Conservation (phyloP, 1,140 invertebrate genomes). For the Psix sp. region DNA sequence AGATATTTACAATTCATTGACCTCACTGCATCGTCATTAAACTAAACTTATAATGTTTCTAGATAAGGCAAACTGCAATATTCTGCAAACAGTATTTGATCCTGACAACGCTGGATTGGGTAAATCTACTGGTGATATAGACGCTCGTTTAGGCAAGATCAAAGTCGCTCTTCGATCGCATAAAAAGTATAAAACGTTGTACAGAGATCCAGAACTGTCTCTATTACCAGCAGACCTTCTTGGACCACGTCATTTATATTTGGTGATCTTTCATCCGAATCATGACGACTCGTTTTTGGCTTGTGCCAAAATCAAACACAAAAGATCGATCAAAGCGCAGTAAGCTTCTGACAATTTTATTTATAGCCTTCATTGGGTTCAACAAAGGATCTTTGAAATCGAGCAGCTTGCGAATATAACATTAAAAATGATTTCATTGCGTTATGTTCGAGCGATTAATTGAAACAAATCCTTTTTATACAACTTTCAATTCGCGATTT, state of each 20-base stretch:
- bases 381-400: conserved; percentile 52
- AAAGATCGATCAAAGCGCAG: conserved; percentile 82
- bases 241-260: conserved; percentile 85
- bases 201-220: conserved; percentile 82
- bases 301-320: conserved; percentile 88
- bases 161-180: conserved; percentile 81
- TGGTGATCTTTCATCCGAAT: conserved; percentile 89
- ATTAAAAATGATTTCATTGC: conserved; percentile 51
- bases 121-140: conserved; percentile 88
- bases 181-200: conserved; percentile 78
- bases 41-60: conserved; percentile 40
- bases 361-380: conserved; percentile 40
- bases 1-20: conserved; percentile 8
- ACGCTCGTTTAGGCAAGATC: conserved; percentile 85
- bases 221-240: conserved; percentile 83
- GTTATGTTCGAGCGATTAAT: too few species aligned
- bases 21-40: conserved; percentile 18
- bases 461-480: too few species aligned
- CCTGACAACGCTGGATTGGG: conserved; percentile 84
- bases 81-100: conserved; percentile 90
- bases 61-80: conserved; percentile 85
- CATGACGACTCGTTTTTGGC: conserved; percentile 87
- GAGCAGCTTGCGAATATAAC: conserved; percentile 34
- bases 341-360: conserved; percentile 76
- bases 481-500: too few species aligned